phyloP scores from a whole-genome alignment of 2,797 vertebrate genomes.

The Eospalax fontanierii region DNA sequence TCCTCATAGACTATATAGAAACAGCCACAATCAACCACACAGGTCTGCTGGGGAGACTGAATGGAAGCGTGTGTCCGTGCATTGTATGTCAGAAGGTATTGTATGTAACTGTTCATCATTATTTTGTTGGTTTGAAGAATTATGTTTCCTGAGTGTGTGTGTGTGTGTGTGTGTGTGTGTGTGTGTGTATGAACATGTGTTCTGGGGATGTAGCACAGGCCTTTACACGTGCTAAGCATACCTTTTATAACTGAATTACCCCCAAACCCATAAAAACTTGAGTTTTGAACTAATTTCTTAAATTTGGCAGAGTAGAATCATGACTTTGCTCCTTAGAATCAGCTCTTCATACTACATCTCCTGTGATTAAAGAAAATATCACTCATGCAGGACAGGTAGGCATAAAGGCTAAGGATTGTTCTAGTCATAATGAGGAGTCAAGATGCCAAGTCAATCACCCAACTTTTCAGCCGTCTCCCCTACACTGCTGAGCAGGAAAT shows the following conservation, averaged over 20 bases:
- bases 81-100: constrained; percentile 8
- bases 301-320: constrained; percentile 36
- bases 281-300: constrained; percentile 15
- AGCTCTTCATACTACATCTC: constrained; percentile 35
- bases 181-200: no score
- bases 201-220: neutral
- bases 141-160: neutral
- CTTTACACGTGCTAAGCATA: neutral
- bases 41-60: constrained; percentile 43
- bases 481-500: constrained; percentile 70
- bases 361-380: constrained; percentile 55
- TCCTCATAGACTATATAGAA: constrained; percentile 31
- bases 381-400: constrained; percentile 32
- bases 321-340: constrained; percentile 1
- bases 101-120: constrained; percentile 45
- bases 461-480: constrained; percentile 41
- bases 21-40: constrained; percentile 9
- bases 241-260: neutral
- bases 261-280: neutral
- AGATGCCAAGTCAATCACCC: constrained; percentile 67
- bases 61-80: neutral
- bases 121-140: constrained; percentile 28
- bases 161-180: neutral
- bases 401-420: constrained; percentile 67
- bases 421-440: constrained; percentile 61